Evolutionary conservation across 2,113 vertebrate species (phyloP), one percentile per base, ranked within the genome.

Genomic region (Gopherus evgoodei): DNA sequence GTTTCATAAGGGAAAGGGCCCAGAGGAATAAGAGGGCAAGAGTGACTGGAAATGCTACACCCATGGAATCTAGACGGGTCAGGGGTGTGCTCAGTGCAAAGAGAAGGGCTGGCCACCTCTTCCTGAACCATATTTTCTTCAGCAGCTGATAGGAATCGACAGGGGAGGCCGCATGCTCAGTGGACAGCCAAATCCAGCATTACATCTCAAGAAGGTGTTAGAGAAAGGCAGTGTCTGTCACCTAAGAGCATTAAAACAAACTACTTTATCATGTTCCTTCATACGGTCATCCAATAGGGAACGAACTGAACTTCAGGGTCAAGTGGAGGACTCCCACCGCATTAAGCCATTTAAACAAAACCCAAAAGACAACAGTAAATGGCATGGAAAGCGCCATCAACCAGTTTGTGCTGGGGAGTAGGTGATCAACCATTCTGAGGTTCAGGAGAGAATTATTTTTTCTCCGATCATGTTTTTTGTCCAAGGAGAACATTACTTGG

Each of bases 261-360:
- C 59, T 87, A 80, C 65, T 92, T 86, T 56, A 59, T 38, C 0
- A 0, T 1, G 6, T 76, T 85, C 22, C 5, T 81, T 4, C 0
- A 19, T 42, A 4, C 84, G 22, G 0, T 65, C 92, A 75, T 0
- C 0, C 17, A 57, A 84, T 0, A 0, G 56, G 79, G 91, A 96
- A 53, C 90, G 95, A 93, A n/a, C 89, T 86, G 88, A 93, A 59
- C 2, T 81, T 95, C 96, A 93, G 29, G 92, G 59, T 14, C 88
- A 93, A 2, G 4, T 0, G 53, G 92, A 94, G 87, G 91, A 6
- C 84, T 87, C 79, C 76, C 42, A 42, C 0, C 0, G 82, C 86
- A 96, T 87, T 56, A 65, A 91, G 94, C 81, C 91, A 94, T 95
- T 97, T 91, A 96, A 72, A 83, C 85, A 87, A 8, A 89, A 80